Evolutionary conservation across 2,113 vertebrate species (phyloP), one percentile per base, ranked within the genome.

Genomic region (Phasianus colchicus): DNA sequence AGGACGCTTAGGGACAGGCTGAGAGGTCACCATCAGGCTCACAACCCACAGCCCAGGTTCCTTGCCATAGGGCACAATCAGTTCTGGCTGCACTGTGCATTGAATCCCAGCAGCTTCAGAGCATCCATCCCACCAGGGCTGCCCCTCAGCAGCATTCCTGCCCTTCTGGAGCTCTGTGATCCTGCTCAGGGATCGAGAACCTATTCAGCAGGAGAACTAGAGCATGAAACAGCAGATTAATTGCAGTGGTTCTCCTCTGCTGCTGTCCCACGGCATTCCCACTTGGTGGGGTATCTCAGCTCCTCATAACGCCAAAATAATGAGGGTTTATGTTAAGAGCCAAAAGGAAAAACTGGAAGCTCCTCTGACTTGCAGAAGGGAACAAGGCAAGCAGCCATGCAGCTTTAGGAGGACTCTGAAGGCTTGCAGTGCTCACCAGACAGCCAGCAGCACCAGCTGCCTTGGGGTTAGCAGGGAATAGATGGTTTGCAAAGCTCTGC

Each of bases 241-340:
- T 13, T 45, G 60, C 85, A 60, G 38, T 42, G 36, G 67, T 77
- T 83, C 32, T 90, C 48, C 58, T 57, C 2, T 25, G 43, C 43
- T 47, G 65, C 65, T 47, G 22, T n/a, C 43, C 19, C 38, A 34
- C 29, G 69, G 72, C 54, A 22, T 27, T 80, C 36, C 40, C 29
- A 10, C 32, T 57, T 47, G 42, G 29, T 24, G 69, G 63, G 64
- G 32, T 22, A 30, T 17, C 69, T 58, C 69, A 65, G 54, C 83
- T 52, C 57, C 71, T n/a, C 16, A 36, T 7, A 2, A 66, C 32
- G 32, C 76, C 57, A 22, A 1, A 36, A 42, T 6, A 10, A 58
- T 13, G 55, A 42, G 8, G 7, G 48, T 54, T 73, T 13, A 0
- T 1, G 17, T 11, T 58, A 9, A 34, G 19, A 72, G 57, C 29